phyloP scores from a whole-genome alignment of 2,797 vertebrate species.

The Masticophis lateralis region DNA sequence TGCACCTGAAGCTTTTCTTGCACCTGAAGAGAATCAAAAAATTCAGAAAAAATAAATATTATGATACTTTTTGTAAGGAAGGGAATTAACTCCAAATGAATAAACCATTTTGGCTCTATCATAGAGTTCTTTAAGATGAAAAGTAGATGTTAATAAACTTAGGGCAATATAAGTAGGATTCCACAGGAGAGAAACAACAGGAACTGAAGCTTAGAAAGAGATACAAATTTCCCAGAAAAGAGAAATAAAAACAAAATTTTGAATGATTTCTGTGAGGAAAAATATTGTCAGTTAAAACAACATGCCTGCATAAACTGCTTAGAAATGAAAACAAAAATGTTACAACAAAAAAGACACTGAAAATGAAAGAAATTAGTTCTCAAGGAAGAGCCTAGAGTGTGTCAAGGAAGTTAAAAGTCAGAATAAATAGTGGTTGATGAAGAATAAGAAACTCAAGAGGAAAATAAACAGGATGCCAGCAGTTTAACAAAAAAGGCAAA shows the following conservation, averaged over 20 bases:
- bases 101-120: not conserved
- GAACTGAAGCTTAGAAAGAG: not conserved
- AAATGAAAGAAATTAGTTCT: not conserved
- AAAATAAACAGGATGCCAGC: not conserved
- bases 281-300: not conserved
- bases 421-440: not conserved
- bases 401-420: not conserved
- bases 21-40: slow-evolving; percentile 1
- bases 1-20: not conserved
- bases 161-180: not conserved
- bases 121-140: not conserved
- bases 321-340: not conserved
- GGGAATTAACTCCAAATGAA: not conserved
- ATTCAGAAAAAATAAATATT: slow-evolving; percentile 17
- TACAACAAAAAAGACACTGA: not conserved
- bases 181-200: not conserved
- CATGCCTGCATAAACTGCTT: not conserved
- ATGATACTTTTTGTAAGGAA: not conserved
- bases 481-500: not conserved
- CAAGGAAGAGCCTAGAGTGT: not conserved
- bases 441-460: not conserved
- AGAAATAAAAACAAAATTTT: not conserved
- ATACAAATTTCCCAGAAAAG: not conserved
- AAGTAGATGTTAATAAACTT: not conserved
- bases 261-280: not conserved